Evolutionary conservation across 2,888 invertebrate species (phyloP), one percentile per base, ranked within the genome.

Genomic region (Acrobasis repandana): DNA sequence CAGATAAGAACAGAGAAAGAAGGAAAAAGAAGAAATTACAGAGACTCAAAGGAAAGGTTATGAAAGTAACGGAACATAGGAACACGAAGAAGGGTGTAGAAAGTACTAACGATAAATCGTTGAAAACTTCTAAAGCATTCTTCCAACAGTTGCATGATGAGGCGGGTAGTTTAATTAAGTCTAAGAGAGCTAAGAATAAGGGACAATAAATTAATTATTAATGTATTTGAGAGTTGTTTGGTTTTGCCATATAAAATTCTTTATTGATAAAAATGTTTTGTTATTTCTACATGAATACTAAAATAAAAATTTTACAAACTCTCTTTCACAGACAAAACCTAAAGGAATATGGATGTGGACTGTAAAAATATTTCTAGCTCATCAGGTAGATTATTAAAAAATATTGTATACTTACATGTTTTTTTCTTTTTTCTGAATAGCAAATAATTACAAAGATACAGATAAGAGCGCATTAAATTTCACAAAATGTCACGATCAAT

Each of bases 1-100:
- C 98, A 0, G 98, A 99, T 77, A 97, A 95, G 85, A 97, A 98
- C 69, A 94, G 98, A 56, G 97, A 97, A 70, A 92, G 98, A 62
- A 94, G 98, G 70, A 95, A 95, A 82, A 98, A 97, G 91, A 98
- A 98, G 85, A 90, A 94, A 56, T 94, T 95, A 64, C 97, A 98
- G 77, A 87, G 93, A 70, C 85, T 92, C 65, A 88, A 92, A 74
- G 88, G 93, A 14, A 73, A 84, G 59, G 74, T 85, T 67, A 75
- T 69, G 75, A 88, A 88, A 84, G 88, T 90, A 74, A 90, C 79
- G 61, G 80, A 93, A 79, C 75, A 94, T 84, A 72, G 94, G 85
- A 75, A 91, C 89, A 74, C 93, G 72, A 77, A 94, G 76, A 93
- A 95, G 75, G 92, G 93, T 4, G 85, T 93, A 1, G 94, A 94